Conservation (phyloP, 2,797 vertebrate species). For the Orestias chungarensis region DNA sequence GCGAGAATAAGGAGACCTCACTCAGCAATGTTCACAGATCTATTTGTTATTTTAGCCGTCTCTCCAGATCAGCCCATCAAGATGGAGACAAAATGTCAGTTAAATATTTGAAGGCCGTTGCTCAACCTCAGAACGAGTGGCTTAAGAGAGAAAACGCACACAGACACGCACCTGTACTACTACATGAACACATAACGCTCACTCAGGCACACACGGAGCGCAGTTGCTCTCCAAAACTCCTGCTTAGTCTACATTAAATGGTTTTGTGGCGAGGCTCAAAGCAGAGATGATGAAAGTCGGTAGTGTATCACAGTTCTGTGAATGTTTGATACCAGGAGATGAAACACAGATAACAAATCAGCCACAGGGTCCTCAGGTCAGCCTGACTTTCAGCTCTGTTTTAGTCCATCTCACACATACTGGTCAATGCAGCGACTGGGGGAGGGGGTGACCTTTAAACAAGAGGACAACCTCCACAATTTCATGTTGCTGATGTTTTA, state of each 20-base stretch:
- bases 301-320: conserved; percentile 9
- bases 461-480: background rate
- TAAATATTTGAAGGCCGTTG: conserved; percentile 32
- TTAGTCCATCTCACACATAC: background rate
- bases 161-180: background rate
- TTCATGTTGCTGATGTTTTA: background rate
- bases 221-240: conserved; percentile 30
- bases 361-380: conserved; percentile 1
- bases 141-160: conserved; percentile 4
- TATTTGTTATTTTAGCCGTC: conserved; percentile 39
- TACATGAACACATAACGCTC: background rate
- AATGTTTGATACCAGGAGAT: conserved; percentile 13
- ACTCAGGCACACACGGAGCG: background rate
- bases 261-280: conserved; percentile 33
- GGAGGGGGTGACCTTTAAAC: conserved; percentile 7
- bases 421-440: background rate
- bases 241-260: conserved; percentile 43
- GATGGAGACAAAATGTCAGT: conserved; percentile 51
- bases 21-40: conserved; percentile 19
- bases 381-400: conserved; percentile 4
- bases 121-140: conserved; percentile 25
- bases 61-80: conserved; percentile 19
- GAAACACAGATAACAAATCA: conserved; percentile 16
- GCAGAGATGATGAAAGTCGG: conserved; percentile 26
- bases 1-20: too few relatives aligned